Percentiles rank a stretch among this genome's conserved stretches.
Conservation (phyloP, 2,113 vertebrate genomes). For the Penelope pileata region DNA sequence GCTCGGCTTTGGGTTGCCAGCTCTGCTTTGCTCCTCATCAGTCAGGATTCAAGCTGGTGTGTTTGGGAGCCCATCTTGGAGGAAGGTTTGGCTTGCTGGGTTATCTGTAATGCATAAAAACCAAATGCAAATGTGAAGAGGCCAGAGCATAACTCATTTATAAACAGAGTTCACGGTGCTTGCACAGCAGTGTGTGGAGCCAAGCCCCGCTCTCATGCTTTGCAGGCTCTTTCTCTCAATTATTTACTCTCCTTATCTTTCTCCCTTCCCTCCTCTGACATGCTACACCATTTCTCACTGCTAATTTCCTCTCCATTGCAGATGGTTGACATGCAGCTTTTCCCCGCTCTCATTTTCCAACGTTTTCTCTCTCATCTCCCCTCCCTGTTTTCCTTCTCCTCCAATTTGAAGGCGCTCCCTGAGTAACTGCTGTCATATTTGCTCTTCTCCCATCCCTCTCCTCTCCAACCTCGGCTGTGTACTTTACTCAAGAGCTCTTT, state of each 20-base stretch:
- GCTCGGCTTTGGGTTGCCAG: slow-evolving; percentile 40
- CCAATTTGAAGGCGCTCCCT: background rate
- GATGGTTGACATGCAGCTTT: background rate
- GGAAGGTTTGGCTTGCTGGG: background rate
- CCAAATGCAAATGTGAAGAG: slow-evolving; percentile 36
- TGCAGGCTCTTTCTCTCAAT: slow-evolving; percentile 51
- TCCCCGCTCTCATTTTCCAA: background rate
- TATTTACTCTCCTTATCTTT: slow-evolving; percentile 58
- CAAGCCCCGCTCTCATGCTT: background rate
- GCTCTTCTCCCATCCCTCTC: slow-evolving; percentile 2
- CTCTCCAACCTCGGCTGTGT: background rate
- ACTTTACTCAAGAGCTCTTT: slow-evolving; percentile 38
- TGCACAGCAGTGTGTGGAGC: slow-evolving; percentile 15
- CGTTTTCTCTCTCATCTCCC: background rate
- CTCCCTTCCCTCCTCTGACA: slow-evolving; percentile 26
- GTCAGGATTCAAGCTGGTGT: slow-evolving; percentile 6
- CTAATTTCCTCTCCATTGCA: background rate
- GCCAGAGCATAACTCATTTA: slow-evolving; percentile 52
- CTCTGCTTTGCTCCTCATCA: slow-evolving; percentile 27
- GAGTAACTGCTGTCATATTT: slow-evolving; percentile 41
- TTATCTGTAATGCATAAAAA: background rate
- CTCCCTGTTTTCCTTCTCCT: slow-evolving; percentile 1
- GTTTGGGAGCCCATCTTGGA: background rate
- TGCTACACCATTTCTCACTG: slow-evolving; percentile 14
- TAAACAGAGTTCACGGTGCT: slow-evolving; percentile 28